Percentiles rank a stretch among this genome's conserved stretches.
phyloP scores from a whole-genome alignment of 64 coral and sea anemone genomes.

The Anthopleura sola region DNA sequence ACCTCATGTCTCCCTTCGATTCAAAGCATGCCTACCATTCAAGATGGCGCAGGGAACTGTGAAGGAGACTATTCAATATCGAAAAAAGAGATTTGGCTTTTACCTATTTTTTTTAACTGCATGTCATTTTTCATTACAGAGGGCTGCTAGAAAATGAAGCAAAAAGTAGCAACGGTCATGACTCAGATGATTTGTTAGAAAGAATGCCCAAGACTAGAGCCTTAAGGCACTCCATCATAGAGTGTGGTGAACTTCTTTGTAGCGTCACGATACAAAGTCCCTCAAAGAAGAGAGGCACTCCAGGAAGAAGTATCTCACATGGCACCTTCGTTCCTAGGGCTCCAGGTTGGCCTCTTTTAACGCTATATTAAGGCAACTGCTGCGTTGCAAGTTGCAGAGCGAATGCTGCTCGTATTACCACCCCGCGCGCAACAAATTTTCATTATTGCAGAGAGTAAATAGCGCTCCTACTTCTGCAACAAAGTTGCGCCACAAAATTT shows the following conservation, averaged over 20 bases:
- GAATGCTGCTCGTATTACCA: no score
- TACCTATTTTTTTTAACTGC: neutral
- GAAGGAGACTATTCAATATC: no score
- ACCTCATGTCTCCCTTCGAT: no score
- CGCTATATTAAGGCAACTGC: neutral
- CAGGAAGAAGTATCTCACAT: constrained; percentile 70
- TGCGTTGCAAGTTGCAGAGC: no score
- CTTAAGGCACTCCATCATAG: constrained; percentile 61
- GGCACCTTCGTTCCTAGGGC: constrained; percentile 24
- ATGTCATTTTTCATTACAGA: neutral
- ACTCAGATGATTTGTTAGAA: neutral
- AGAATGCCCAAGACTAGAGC: constrained; percentile 67
- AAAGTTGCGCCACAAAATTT: no score
- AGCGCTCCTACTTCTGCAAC: no score
- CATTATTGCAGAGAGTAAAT: no score
- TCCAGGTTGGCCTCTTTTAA: constrained; percentile 1
- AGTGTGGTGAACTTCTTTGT: constrained; percentile 72
- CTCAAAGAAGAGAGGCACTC: constrained; percentile 17
- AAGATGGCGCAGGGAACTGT: no score
- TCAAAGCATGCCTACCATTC: no score
- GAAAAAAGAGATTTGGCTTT: no score
- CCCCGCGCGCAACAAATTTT: no score
- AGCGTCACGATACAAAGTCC: constrained; percentile 64
- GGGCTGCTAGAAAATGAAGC: constrained; percentile 42
- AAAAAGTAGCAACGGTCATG: neutral